Percentiles rank a stretch among this genome's conserved stretches.
Conservation (phyloP, 2,113 vertebrate species). For the Anhinga rufa region DNA sequence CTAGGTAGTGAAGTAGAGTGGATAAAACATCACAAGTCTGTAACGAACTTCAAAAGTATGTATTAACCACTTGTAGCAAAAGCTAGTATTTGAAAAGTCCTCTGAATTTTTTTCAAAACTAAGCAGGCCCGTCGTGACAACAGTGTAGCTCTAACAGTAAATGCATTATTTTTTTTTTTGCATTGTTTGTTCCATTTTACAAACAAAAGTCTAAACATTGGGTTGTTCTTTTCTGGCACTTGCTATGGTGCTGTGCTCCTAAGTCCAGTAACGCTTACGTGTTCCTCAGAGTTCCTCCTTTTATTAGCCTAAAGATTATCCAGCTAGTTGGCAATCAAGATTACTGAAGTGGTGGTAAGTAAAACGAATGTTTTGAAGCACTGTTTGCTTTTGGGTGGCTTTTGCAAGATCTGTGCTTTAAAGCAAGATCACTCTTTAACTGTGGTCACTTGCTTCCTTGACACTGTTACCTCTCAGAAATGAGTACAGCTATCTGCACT, state of each 20-base stretch:
- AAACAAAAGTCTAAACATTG: neutral
- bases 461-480: neutral
- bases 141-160: neutral
- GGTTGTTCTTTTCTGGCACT: neutral
- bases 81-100: neutral
- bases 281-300: neutral
- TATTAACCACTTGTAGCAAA: neutral
- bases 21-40: neutral
- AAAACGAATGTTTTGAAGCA: neutral
- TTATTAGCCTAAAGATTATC: neutral
- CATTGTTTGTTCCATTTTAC: neutral
- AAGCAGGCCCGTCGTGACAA: neutral
- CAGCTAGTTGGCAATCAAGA: neutral
- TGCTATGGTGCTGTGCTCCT: neutral
- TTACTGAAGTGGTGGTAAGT: neutral
- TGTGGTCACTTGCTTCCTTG: neutral
- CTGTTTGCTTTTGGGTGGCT: neutral
- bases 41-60: neutral
- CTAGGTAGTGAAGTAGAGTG: neutral
- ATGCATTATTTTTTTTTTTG: neutral
- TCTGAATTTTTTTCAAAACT: neutral
- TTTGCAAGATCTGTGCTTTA: neutral
- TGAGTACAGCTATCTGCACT: neutral
- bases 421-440: neutral
- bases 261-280: accelerated